Base-by-base conservation (phyloP, 2,113 vertebrate species). In the Thunnus maccoyii region DNA sequence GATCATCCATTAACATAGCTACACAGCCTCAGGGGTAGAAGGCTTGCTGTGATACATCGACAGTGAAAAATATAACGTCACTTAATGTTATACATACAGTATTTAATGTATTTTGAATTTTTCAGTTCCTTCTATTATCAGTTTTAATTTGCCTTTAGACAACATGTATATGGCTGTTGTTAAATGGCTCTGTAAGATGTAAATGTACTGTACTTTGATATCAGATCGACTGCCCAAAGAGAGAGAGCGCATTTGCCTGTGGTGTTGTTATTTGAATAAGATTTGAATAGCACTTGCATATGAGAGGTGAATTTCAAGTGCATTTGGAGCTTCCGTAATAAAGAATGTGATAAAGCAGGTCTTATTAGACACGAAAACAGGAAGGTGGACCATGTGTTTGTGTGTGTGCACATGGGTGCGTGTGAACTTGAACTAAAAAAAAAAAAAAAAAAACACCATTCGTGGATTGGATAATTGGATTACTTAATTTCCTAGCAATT, bases 1-100 rank as follows among this genome's bases (percentile, higher is more conserved):
- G 84, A 90, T 82, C 78, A 73, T 22, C 58, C 48, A 77, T 87
- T 86, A 88, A 65, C 52, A 77, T 22, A 47, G 48, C 76, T 36
- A 66, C 72, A 76, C 18, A 5, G 8, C 89, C 78, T 73, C 60
- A 1, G 55, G 82, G 52, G 66, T 51, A 72, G 79, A 25, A 30
- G 25, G 60, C 70, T 46, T 5, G 78, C 84, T 79, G 76, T 32
- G 15, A 72, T 61, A 25, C 64, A 80, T 2, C 3, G 30, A 78
- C 52, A 66, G 14, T 36, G 47, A 71, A 76, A 67, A 36, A 32
- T 14, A 54, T 72, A 61, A 74, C 80, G 54, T 46, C 11, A 71
- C 27, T 80, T 69, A 82, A 67, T 27, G 68, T 71, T 48, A 52
- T 50, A 54, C 32, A 60, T 16, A 14, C 11, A 1, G 2, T 15